Evolutionary conservation across 1,140 invertebrate genomes (phyloP), one percentile per base, ranked within the genome.

Genomic region (Belonocnema kinseyi): DNA sequence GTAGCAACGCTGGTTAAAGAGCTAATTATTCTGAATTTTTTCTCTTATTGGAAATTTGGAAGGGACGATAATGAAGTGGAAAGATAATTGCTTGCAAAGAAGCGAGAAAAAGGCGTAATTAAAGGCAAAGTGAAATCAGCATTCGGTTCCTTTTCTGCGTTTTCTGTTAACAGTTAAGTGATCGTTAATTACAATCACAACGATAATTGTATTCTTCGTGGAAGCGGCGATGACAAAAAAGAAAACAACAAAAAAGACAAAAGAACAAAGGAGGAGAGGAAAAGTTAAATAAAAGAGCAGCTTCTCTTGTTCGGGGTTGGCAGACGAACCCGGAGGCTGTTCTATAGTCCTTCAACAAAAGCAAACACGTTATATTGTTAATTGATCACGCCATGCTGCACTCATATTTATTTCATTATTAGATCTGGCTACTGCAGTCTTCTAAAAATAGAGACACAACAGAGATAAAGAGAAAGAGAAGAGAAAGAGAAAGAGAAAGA

Each of bases 341-440:
- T 46, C 40, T 14, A 26, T 66, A 26, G 61, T 46, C 5, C 16
- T 66, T 40, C 21, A 13, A 66, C 33, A 66, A 66, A 66, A 26
- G 61, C 61, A 66, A 66, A 66, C 61, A 66, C 14, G 61, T 66
- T n/a, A 66, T 66, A 66, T 66, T 33, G 61, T 46, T 66, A 66
- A 66, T 66, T 66, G 61, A 66, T 66, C 61, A 66, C 61, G 61
- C 26, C 14, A 21, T 7, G 61, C 40, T 66, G 61, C 14, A 66
- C 61, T 66, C 26, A 66, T 66, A 66, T 66, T 66, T 66, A 66
- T 66, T 66, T 33, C 61, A 40, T 66, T 66, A 66, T 66, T 66
- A 66, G 61, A 66, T 66, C 61, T 66, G 13, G 26, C 21, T 58
- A 12, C 13, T 40, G n/a, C 26, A 66, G 61, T 66, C 61, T 5